Conservation (phyloP, 2,888 invertebrate species). For the Pegoplata infirma region DNA sequence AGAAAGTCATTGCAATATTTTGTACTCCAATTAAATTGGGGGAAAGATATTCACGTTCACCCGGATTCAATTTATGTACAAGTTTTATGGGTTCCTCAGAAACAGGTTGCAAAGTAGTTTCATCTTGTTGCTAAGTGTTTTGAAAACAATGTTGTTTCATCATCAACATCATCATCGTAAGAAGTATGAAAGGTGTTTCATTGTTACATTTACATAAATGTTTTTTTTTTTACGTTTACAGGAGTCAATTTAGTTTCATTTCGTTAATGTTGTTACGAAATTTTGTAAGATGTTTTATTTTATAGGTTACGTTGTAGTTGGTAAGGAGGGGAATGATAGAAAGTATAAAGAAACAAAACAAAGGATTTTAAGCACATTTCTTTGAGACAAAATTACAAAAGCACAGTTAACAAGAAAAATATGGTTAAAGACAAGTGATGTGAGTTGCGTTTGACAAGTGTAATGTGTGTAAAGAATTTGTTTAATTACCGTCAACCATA, state of each 20-base stretch:
- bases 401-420: conserved; percentile 29
- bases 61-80: conserved; percentile 75
- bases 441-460: conserved; percentile 12
- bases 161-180: background rate
- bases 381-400: conserved; percentile 36
- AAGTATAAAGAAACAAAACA: conserved; percentile 48
- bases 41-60: conserved; percentile 75
- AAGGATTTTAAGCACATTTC: conserved; percentile 27
- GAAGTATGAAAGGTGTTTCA: background rate
- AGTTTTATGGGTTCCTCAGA: conserved; percentile 71
- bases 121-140: conserved; percentile 16
- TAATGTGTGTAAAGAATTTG: conserved; percentile 7
- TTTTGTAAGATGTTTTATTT: background rate
- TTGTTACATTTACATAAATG: background rate
- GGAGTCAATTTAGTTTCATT: background rate
- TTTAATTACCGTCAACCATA: conserved; percentile 20
- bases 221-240: background rate
- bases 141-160: background rate
- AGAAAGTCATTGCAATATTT: conserved; percentile 75
- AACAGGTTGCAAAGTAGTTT: conserved; percentile 61
- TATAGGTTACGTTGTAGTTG: background rate
- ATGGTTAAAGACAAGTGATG: conserved; percentile 3
- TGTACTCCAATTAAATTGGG: conserved; percentile 76
- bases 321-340: conserved; percentile 4
- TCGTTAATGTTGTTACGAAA: background rate